Evolutionary conservation across 2,113 vertebrate species (phyloP).

Genomic region (Eonycteris spelaea): DNA sequence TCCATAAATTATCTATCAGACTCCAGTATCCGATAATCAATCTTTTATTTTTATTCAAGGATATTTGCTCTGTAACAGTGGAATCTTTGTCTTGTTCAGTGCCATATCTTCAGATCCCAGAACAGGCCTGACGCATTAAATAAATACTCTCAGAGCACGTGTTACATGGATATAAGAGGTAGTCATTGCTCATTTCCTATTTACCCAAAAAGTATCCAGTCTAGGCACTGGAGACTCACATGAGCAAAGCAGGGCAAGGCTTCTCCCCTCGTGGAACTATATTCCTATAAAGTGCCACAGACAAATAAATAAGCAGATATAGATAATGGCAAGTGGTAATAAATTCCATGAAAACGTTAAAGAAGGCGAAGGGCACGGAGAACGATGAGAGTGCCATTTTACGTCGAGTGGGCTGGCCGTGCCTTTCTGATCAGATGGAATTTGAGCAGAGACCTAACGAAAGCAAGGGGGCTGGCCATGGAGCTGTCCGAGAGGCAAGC

Average conservation of each 20-base stretch:
- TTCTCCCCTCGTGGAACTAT: background rate
- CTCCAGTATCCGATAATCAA: background rate
- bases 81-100: background rate
- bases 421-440: background rate
- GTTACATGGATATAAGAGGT: background rate
- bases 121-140: background rate
- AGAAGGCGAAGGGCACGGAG: background rate
- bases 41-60: background rate
- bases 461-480: background rate
- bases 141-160: background rate
- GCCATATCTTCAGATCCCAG: background rate
- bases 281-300: background rate
- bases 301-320: background rate
- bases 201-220: background rate
- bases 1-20: background rate
- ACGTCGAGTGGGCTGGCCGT: background rate
- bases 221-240: no score
- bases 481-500: background rate
- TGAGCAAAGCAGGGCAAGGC: background rate
- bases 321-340: background rate
- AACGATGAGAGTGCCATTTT: background rate
- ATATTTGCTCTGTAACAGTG: accelerated
- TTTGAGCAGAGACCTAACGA: background rate
- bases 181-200: background rate
- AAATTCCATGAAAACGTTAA: background rate